These are phyloP conservation scores for Hecatera dysodea DNA, from an alignment of 2,888 invertebrate genomes.

Conservation along the genomic window DNA sequence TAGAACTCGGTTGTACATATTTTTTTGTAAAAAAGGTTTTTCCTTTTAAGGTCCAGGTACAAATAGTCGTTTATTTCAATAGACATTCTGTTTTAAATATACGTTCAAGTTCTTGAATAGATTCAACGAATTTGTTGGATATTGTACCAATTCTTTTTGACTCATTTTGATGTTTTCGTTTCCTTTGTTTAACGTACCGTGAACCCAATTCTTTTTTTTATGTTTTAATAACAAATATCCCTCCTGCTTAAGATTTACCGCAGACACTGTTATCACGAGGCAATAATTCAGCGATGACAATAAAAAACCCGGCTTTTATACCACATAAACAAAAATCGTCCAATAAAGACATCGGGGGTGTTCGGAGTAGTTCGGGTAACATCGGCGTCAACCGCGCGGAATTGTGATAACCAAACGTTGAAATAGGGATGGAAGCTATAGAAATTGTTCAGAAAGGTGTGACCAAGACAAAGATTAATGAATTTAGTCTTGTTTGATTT, in stretches of 20 bases:
- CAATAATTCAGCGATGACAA: slow-evolving; percentile 72
- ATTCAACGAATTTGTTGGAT: neutral
- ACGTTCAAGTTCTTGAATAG: neutral
- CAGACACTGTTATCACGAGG: slow-evolving; percentile 53
- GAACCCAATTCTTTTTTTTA: neutral
- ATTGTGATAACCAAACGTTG: slow-evolving; percentile 73
- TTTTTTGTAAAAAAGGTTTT: too few relatives aligned
- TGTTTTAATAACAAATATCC: slow-evolving; percentile 38
- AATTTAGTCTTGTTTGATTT: neutral
- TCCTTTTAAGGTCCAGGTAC: too few relatives aligned
- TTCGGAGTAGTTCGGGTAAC: slow-evolving; percentile 65
- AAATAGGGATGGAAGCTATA: slow-evolving; percentile 61
- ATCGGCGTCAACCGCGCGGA: slow-evolving; percentile 78
- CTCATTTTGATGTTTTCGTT: too few relatives aligned
- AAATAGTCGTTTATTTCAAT: too few relatives aligned
- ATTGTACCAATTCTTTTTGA: neutral
- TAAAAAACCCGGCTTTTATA: slow-evolving; percentile 69
- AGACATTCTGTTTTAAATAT: too few relatives aligned
- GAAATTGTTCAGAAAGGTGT: neutral
- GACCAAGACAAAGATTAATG: neutral
- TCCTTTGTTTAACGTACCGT: neutral
- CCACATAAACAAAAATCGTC: slow-evolving; percentile 76
- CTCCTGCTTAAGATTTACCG: slow-evolving; percentile 32
- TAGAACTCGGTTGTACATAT: too few relatives aligned
- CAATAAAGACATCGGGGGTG: slow-evolving; percentile 74